Percentiles rank a stretch among this genome's conserved stretches.
Conservation (phyloP, 2,797 vertebrate species). For the Leptoclinus maculatus region DNA sequence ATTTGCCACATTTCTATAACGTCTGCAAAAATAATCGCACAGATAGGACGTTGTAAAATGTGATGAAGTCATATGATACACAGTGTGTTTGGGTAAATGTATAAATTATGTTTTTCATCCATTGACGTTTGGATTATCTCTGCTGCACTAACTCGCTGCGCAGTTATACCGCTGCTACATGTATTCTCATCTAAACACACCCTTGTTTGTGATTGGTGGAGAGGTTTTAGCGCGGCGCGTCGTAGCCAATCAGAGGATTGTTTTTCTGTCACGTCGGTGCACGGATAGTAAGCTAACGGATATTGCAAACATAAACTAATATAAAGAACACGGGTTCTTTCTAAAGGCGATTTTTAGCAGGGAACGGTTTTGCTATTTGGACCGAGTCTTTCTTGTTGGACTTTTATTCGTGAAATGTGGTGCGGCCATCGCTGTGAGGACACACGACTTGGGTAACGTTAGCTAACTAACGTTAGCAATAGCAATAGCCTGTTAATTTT, state of each 20-base stretch:
- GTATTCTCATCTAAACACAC: constrained; percentile 64
- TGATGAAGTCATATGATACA: background rate
- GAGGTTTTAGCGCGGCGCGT: constrained; percentile 81
- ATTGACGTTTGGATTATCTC: background rate
- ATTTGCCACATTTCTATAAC: background rate
- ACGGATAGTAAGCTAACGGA: constrained; percentile 78
- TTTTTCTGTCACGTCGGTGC: constrained; percentile 79
- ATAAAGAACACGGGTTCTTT: constrained; percentile 40
- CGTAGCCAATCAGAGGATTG: constrained; percentile 83
- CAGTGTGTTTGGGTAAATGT: background rate
- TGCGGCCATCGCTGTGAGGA: constrained; percentile 27
- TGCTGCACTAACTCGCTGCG: constrained; percentile 35
- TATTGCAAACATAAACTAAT: constrained; percentile 77
- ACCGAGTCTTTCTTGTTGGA: background rate
- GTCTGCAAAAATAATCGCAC: background rate
- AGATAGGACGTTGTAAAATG: background rate
- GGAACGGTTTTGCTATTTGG: background rate
- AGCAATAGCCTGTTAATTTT: constrained; percentile 56
- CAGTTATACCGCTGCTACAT: constrained; percentile 23
- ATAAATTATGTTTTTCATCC: background rate
- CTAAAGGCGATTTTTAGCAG: background rate
- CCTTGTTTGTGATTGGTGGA: constrained; percentile 74
- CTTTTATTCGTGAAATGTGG: constrained; percentile 34
- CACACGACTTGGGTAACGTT: constrained; percentile 49
- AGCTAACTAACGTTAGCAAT: constrained; percentile 70